A percentile compares a stretch with the other conserved stretches of the same genome.
These are phyloP conservation scores for Brachymystax lenok DNA, from an alignment of 2,797 vertebrate species.

Conservation along the genomic window DNA sequence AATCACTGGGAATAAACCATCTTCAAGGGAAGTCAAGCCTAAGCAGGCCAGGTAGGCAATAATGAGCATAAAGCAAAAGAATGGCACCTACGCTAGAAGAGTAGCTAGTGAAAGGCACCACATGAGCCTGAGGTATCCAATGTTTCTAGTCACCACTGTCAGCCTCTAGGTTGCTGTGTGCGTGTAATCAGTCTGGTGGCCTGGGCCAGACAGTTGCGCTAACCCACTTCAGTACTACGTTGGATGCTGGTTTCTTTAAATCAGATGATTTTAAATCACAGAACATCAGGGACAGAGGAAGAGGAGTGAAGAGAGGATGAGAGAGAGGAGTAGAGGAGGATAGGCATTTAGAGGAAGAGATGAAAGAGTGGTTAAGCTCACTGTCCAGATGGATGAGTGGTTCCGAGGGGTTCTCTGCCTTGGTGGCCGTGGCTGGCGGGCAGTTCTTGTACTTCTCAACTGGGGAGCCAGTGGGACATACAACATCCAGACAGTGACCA, in stretches of 20 bases:
- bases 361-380: slow-evolving; percentile 63
- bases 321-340: background rate
- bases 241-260: slow-evolving; percentile 22
- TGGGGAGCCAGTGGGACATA: slow-evolving; percentile 53
- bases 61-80: too few relatives aligned
- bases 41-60: too few relatives aligned
- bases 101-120: too few relatives aligned
- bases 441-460: slow-evolving; percentile 94
- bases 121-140: too few relatives aligned
- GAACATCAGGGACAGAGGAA: background rate
- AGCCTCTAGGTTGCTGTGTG: too few relatives aligned
- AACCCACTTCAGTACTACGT: slow-evolving; percentile 21
- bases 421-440: slow-evolving; percentile 74
- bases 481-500: background rate
- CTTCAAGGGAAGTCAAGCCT: too few relatives aligned
- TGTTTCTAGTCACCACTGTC: too few relatives aligned
- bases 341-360: background rate
- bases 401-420: slow-evolving; percentile 80
- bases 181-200: background rate
- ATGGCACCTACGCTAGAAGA: too few relatives aligned
- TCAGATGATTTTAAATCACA: slow-evolving; percentile 10
- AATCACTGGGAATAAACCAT: too few relatives aligned
- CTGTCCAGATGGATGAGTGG: slow-evolving; percentile 92
- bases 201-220: slow-evolving; percentile 16
- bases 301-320: background rate